Evolutionary conservation across 2,888 invertebrate species (phyloP).

Genomic region (Molorchus minor): DNA sequence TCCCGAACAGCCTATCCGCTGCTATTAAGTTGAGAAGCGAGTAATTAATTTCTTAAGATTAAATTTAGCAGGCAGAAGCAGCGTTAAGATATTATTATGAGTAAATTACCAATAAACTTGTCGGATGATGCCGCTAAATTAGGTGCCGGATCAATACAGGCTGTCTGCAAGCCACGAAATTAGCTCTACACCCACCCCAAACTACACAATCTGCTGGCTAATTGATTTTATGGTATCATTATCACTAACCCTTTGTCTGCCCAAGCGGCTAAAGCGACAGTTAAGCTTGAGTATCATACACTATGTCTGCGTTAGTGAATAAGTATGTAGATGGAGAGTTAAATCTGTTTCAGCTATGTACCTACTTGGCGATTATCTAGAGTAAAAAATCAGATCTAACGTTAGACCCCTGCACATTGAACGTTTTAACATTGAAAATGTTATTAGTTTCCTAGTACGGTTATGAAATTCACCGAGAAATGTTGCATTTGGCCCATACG

Average conservation of each 20-base stretch:
- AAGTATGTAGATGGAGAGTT: too few species aligned
- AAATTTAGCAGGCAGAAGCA: slow-evolving; percentile 22
- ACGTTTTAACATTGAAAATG: too few species aligned
- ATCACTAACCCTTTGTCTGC: slow-evolving; percentile 20
- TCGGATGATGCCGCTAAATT: slow-evolving; percentile 30
- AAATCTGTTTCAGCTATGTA: too few species aligned
- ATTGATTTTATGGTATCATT: slow-evolving; percentile 26
- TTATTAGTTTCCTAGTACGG: too few species aligned
- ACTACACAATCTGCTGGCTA: slow-evolving; percentile 23
- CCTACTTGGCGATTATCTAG: too few species aligned
- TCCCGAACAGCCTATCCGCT: slow-evolving; percentile 26
- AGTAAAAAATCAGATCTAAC: too few species aligned
- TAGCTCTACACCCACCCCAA: slow-evolving; percentile 27
- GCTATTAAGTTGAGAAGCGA: slow-evolving; percentile 35
- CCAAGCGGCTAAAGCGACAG: too few species aligned
- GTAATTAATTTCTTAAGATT: slow-evolving; percentile 39
- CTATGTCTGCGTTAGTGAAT: too few species aligned
- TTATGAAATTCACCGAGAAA: too few species aligned
- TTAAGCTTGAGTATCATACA: too few species aligned
- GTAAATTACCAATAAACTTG: slow-evolving; percentile 35
- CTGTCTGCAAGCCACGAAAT: slow-evolving; percentile 30
- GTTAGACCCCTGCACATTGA: too few species aligned
- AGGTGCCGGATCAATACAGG: slow-evolving; percentile 27
- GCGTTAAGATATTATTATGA: slow-evolving; percentile 33
- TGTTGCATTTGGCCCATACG: too few species aligned